Evolutionary conservation across 2,113 vertebrate species (phyloP), one percentile per base, ranked within the genome.

Genomic region (Lutjanus erythropterus): DNA sequence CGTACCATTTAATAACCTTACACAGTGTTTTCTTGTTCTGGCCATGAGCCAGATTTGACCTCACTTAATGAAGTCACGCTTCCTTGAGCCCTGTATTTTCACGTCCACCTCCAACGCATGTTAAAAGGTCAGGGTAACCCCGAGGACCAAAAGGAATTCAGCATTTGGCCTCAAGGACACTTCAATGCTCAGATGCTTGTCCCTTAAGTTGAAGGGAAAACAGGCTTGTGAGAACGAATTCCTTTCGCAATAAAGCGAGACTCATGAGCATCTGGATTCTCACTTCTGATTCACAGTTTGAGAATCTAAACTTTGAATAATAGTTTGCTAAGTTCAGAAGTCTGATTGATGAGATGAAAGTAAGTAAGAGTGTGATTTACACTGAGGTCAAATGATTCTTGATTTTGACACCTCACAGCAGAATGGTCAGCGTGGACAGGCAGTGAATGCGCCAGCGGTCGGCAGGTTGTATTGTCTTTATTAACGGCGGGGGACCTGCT

Each of bases 401-500:
- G 37, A 78, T 75, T 84, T 71, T 59, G 69, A 83, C 75, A 74
- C 74, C 71, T 56, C n/a, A 27, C 35, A 41, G 62, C 35, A 61
- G 71, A 78, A 35, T 14, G 59, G 61, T 53, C 52, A 65, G 65
- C 35, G 62, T 29, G 58, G 41, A 74, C 47, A 73, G 60, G 49
- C 75, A 29, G 75, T 55, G 75, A 89, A 81, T 78, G 62, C 75
- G 44, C 76, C 69, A 71, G 64, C 60, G 33, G 64, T 88, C 87
- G 82, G 85, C 79, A 58, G 61, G 77, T 62, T 85, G 60, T 60
- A 75, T 71, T 75, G 79, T 41, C 75, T 90, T 88, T 90, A 91
- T 88, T 93, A 92, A 89, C 68, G 71, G 72, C 69, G 49, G 14
- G 65, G 77, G 85, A 67, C 70, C 35, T 35, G 50, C 29, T 70